A percentile compares a stretch with the other conserved stretches of the same genome.
These are phyloP conservation scores for Echiichthys vipera DNA, from an alignment of 2,797 vertebrate species.

Conservation along the genomic window DNA sequence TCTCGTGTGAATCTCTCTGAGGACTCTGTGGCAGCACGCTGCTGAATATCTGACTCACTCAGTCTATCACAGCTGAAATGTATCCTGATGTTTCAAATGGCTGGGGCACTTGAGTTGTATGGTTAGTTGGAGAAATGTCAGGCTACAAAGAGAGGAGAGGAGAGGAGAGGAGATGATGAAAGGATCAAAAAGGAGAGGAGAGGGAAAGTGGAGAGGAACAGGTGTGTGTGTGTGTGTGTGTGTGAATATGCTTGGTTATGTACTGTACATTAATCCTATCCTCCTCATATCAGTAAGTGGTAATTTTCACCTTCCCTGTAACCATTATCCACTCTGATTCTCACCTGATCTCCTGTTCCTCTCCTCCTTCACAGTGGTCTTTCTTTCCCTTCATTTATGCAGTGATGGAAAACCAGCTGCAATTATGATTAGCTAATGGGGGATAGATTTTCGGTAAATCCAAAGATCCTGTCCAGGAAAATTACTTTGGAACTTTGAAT, in stretches of 20 bases:
- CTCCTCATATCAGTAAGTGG: conserved; percentile 53
- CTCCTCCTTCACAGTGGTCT: conserved; percentile 21
- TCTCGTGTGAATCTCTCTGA: conserved; percentile 74
- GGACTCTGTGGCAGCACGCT: conserved; percentile 66
- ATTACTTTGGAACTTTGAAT: neutral
- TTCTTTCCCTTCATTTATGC: conserved; percentile 11
- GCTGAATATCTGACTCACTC: conserved; percentile 74
- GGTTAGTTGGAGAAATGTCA: conserved; percentile 70
- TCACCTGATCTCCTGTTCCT: conserved; percentile 14
- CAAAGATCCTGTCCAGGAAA: neutral
- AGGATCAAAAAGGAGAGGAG: conserved; percentile 41
- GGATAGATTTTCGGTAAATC: neutral
- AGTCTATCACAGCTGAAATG: conserved; percentile 74
- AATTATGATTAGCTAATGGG: conserved; percentile 1
- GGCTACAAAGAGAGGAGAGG: conserved; percentile 28
- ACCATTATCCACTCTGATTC: conserved; percentile 63
- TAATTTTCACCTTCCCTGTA: conserved; percentile 50
- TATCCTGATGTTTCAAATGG: conserved; percentile 75
- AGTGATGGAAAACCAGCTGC: neutral
- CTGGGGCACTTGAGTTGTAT: conserved; percentile 65
- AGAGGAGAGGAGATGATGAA: conserved; percentile 54
- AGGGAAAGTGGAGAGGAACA: conserved; percentile 32
- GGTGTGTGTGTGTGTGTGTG: conserved; percentile 42
- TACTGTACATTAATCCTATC: conserved; percentile 63
- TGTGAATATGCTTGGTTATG: conserved; percentile 30